Evolutionary conservation across 2,113 vertebrate genomes (phyloP).

Genomic region (Cichladusa arquata): DNA sequence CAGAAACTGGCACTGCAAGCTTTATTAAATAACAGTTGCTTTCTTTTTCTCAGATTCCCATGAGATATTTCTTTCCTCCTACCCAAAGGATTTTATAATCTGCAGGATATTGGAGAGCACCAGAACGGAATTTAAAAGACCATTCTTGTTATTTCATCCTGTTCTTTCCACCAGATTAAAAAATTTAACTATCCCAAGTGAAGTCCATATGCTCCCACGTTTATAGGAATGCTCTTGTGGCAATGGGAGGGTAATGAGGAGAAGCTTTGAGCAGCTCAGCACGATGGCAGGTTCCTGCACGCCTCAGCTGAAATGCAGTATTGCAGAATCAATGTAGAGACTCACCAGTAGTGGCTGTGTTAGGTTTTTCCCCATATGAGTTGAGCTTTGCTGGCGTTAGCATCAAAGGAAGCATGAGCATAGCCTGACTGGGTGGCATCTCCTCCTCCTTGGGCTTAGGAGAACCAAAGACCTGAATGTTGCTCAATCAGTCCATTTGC

Average conservation of each 20-base stretch:
- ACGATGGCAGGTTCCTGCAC: neutral
- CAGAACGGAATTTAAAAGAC: neutral
- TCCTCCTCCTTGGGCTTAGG: neutral
- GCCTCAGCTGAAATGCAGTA: neutral
- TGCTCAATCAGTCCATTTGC: neutral
- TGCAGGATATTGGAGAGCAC: neutral
- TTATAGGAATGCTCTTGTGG: neutral
- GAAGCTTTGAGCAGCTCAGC: constrained; percentile 30
- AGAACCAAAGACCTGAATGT: neutral
- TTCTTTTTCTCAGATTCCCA: constrained; percentile 41
- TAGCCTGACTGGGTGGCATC: neutral
- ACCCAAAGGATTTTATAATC: constrained; percentile 23
- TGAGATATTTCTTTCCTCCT: neutral
- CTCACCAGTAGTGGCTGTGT: neutral
- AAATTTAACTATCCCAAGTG: neutral
- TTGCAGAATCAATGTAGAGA: constrained; percentile 35
- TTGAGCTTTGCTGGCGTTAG: neutral
- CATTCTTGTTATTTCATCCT: neutral
- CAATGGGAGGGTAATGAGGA: neutral
- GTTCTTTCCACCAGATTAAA: neutral
- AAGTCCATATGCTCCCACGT: neutral
- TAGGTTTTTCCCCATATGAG: neutral
- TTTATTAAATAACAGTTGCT: constrained; percentile 41
- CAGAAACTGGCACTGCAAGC: constrained; percentile 20
- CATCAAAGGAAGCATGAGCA: constrained; percentile 14